Percentiles rank a stretch among this genome's conserved stretches.
These are phyloP conservation scores for Scotopteryx bipunctaria DNA, from an alignment of 2,888 invertebrate genomes.

Conservation along the genomic window DNA sequence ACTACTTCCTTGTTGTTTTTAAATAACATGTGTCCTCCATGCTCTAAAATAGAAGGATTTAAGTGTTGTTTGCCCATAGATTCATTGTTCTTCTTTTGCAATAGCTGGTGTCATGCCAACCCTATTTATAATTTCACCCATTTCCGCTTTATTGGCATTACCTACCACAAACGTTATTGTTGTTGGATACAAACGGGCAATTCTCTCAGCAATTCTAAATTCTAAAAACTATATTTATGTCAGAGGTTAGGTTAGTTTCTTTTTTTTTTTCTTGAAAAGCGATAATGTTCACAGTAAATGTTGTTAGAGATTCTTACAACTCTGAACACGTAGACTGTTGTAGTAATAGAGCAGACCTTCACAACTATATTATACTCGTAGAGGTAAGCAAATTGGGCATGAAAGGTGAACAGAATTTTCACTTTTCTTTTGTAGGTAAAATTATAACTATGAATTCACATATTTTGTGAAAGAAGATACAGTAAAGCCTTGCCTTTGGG, in stretches of 20 bases:
- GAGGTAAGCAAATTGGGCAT: neutral
- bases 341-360: neutral
- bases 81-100: too few relatives aligned
- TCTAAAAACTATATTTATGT: neutral
- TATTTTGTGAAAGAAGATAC: too few relatives aligned
- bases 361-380: too few relatives aligned
- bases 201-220: too few relatives aligned
- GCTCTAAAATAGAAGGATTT: too few relatives aligned
- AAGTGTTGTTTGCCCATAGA: too few relatives aligned
- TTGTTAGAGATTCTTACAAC: constrained; percentile 4
- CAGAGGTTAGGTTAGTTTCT: neutral
- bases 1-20: too few relatives aligned
- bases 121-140: constrained; percentile 15
- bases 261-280: neutral
- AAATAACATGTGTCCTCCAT: too few relatives aligned
- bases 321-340: neutral
- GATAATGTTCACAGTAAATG: neutral
- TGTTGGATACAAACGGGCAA: neutral
- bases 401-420: neutral
- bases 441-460: neutral
- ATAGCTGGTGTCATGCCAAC: neutral
- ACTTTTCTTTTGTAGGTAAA: neutral
- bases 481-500: too few relatives aligned
- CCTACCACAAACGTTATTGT: constrained; percentile 12
- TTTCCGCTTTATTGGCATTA: constrained; percentile 19